These are phyloP conservation scores for Porphyrio hochstetteri DNA, from an alignment of 2,113 vertebrate genomes.

Conservation along the genomic window DNA sequence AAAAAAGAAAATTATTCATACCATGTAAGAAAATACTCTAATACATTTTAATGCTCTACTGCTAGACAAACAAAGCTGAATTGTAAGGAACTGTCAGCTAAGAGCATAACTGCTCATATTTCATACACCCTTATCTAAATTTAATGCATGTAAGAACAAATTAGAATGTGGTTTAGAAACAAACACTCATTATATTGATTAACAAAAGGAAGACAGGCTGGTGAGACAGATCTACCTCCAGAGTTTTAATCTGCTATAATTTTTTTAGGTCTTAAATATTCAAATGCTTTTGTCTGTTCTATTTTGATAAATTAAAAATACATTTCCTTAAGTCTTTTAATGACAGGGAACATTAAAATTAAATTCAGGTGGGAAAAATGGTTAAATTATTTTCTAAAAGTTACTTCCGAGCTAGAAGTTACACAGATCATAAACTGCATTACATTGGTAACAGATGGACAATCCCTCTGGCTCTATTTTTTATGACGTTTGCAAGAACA, in stretches of 20 bases:
- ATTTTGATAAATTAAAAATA: neutral
- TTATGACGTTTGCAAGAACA: neutral
- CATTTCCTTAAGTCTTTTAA: neutral
- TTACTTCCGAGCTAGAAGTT: neutral
- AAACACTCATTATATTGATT: neutral
- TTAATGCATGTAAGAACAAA: neutral
- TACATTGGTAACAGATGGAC: neutral
- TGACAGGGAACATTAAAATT: neutral
- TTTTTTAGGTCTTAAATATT: neutral
- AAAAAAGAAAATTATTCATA: neutral
- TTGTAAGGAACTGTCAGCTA: neutral
- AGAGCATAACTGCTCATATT: neutral
- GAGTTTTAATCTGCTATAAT: neutral
- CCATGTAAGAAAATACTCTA: neutral
- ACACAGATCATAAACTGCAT: neutral
- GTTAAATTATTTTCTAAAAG: neutral
- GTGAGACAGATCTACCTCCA: neutral
- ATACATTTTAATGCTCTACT: neutral
- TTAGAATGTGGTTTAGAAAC: neutral
- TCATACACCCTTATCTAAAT: neutral
- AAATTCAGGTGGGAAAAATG: neutral
- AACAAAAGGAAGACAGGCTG: neutral
- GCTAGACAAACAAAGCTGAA: neutral
- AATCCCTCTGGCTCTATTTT: neutral
- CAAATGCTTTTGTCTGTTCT: neutral